Evolutionary conservation across 2,888 invertebrate genomes (phyloP).

Genomic region (Metellina segmentata): DNA sequence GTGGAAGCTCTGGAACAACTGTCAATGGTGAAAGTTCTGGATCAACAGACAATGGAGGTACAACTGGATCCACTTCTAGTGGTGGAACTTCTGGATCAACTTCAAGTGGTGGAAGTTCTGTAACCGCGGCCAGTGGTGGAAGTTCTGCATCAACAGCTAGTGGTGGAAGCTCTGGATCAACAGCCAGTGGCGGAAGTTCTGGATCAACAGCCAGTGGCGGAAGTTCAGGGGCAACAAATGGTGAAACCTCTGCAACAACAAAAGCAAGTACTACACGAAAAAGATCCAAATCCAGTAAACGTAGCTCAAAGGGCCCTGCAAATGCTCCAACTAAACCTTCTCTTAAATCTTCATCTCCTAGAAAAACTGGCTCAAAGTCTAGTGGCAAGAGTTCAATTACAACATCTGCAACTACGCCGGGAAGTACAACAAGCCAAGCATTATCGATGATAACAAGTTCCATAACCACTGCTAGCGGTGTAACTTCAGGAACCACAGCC

Average conservation of each 20-base stretch:
- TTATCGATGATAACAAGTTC: background rate
- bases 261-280: no score
- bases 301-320: background rate
- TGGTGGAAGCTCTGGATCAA: background rate
- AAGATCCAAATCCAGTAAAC: background rate
- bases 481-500: no score
- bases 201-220: background rate
- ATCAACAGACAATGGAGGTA: background rate
- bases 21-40: background rate
- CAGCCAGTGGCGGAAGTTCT: background rate
- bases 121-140: background rate
- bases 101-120: background rate
- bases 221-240: background rate
- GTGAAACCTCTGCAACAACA: background rate
- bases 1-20: background rate
- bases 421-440: background rate
- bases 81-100: background rate
- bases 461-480: background rate
- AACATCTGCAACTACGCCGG: no score
- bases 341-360: background rate
- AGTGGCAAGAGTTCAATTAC: background rate
- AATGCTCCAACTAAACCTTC: background rate
- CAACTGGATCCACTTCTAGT: background rate
- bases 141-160: background rate
- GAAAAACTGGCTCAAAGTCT: no score